These are phyloP conservation scores for Drosophila punjabiensis DNA, from an alignment of 1,140 invertebrate genomes.

Conservation along the genomic window DNA sequence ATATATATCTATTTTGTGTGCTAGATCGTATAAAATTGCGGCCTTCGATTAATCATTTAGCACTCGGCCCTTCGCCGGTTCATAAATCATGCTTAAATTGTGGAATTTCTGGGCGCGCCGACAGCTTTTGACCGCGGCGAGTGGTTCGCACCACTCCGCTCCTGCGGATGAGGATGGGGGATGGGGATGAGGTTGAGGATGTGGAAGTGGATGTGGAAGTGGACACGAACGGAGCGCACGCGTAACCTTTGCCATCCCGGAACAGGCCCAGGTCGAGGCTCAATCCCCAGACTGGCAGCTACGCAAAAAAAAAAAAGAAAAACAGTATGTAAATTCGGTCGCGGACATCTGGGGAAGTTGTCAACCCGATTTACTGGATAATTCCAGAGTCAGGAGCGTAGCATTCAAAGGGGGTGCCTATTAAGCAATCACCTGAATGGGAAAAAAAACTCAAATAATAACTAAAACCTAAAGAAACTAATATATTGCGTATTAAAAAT, in stretches of 20 bases:
- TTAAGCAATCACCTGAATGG: too few species aligned
- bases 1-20: background rate
- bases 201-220: slow-evolving; percentile 18
- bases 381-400: slow-evolving; percentile 8
- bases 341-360: slow-evolving; percentile 50
- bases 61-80: slow-evolving; percentile 5
- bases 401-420: background rate
- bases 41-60: slow-evolving; percentile 39
- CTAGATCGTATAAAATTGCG: background rate
- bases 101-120: slow-evolving; percentile 52
- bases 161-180: slow-evolving; percentile 5
- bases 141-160: slow-evolving; percentile 36
- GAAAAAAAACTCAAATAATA: too few species aligned
- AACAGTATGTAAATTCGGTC: slow-evolving; percentile 32
- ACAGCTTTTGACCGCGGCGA: slow-evolving; percentile 64
- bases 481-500: too few species aligned
- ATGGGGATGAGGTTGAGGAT: slow-evolving; percentile 3
- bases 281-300: slow-evolving; percentile 7
- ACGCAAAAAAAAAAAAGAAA: slow-evolving; percentile 9
- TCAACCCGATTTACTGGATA: slow-evolving; percentile 57
- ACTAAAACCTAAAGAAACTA: too few species aligned
- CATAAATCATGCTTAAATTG: slow-evolving; percentile 68
- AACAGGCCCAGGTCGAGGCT: slow-evolving; percentile 2
- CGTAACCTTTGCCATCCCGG: slow-evolving; percentile 68
- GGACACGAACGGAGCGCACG: slow-evolving; percentile 74